phyloP scores from a whole-genome alignment of 2,888 invertebrate genomes.

The Listrodromus nycthemerus region DNA sequence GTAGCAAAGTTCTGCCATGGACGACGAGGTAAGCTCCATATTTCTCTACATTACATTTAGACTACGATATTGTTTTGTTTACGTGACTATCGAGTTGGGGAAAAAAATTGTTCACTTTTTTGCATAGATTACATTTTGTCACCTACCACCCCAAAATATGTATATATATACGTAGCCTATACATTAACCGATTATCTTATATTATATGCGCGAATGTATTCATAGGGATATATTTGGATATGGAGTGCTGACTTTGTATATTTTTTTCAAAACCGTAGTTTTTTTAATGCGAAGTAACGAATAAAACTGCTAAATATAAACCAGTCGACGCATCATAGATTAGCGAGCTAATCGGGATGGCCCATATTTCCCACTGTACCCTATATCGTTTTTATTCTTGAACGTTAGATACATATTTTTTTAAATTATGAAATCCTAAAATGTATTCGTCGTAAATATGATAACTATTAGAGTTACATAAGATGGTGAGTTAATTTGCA shows the following conservation, averaged over 20 bases:
- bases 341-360: too few species aligned
- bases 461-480: not conserved
- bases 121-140: not conserved
- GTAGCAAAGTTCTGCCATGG: slow-evolving; percentile 83
- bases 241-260: not conserved
- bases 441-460: not conserved
- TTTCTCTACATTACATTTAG: not conserved
- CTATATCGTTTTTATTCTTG: not conserved
- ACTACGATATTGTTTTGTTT: not conserved
- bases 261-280: not conserved
- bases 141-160: not conserved
- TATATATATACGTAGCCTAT: not conserved
- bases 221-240: not conserved
- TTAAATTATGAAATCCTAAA: not conserved
- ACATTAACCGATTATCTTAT: not conserved
- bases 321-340: too few species aligned
- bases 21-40: slow-evolving; percentile 78
- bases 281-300: not conserved
- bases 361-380: not conserved
- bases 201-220: not conserved
- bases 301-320: not conserved
- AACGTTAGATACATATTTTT: not conserved
- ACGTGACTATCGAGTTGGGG: not conserved
- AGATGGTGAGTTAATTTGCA: not conserved
- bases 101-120: not conserved